Conservation (phyloP, 2,888 invertebrate genomes). For the Bimastos eiseni region DNA sequence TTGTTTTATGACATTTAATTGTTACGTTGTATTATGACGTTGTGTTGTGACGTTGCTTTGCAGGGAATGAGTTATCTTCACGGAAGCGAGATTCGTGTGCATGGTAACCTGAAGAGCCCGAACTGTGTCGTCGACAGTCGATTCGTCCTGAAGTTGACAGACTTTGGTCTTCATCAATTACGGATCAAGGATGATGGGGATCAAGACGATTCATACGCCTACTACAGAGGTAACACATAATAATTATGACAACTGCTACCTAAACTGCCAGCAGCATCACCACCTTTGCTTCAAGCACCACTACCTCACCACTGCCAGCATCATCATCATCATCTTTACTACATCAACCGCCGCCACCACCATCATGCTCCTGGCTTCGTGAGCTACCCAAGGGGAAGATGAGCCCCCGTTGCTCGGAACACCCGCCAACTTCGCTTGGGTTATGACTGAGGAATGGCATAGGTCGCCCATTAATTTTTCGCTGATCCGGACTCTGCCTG, state of each 20-base stretch:
- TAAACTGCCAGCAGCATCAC: background rate
- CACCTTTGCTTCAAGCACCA: too few species aligned
- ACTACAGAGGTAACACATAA: conserved; percentile 51
- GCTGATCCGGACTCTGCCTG: too few species aligned
- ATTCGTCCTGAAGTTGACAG: conserved; percentile 93
- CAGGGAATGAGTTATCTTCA: conserved; percentile 95
- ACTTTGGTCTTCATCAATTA: conserved; percentile 77
- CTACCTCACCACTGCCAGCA: background rate
- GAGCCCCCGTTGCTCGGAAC: too few species aligned
- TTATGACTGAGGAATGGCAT: too few species aligned
- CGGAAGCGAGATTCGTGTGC: conserved; percentile 82
- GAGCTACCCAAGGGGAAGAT: too few species aligned
- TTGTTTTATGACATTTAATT: too few species aligned
- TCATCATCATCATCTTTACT: background rate
- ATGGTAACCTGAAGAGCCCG: conserved; percentile 91
- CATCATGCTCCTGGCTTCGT: too few species aligned
- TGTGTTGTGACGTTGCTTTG: background rate
- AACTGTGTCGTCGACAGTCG: conserved; percentile 97
- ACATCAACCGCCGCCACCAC: background rate
- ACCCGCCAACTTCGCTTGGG: too few species aligned
- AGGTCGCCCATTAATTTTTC: too few species aligned
- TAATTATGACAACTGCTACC: background rate
- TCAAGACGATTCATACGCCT: conserved; percentile 54
- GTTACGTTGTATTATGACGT: too few species aligned
- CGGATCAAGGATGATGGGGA: conserved; percentile 62